phyloP scores from a whole-genome alignment of 2,797 vertebrate genomes.

The Typhlichthys subterraneus region DNA sequence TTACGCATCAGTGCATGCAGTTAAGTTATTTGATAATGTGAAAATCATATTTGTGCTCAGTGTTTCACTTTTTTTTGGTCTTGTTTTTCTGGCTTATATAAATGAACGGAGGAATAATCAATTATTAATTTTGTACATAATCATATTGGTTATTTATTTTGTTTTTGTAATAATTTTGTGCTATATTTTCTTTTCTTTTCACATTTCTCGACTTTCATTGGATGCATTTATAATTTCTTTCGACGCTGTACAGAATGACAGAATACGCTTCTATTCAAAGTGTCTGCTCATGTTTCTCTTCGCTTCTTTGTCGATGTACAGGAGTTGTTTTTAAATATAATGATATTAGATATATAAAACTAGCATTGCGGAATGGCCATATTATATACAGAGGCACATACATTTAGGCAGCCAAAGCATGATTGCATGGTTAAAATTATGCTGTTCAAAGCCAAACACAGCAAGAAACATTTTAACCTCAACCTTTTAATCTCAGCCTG shows the following conservation, averaged over 20 bases:
- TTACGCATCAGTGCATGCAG: slow-evolving; percentile 78
- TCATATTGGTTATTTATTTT: slow-evolving; percentile 66
- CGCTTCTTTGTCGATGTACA: slow-evolving; percentile 74
- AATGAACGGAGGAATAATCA: slow-evolving; percentile 65
- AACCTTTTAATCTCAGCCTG: slow-evolving; percentile 36
- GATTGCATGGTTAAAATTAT: slow-evolving; percentile 80
- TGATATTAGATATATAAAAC: slow-evolving; percentile 61
- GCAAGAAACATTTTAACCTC: slow-evolving; percentile 65
- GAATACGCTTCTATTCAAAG: slow-evolving; percentile 54
- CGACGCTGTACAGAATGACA: slow-evolving; percentile 68
- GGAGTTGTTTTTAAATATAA: slow-evolving; percentile 71
- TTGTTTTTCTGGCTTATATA: slow-evolving; percentile 65
- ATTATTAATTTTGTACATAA: slow-evolving; percentile 72
- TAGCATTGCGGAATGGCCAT: slow-evolving; percentile 73
- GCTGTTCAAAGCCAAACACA: slow-evolving; percentile 67
- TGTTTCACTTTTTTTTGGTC: slow-evolving; percentile 65
- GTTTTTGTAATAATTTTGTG: slow-evolving; percentile 64
- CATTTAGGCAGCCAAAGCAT: slow-evolving; percentile 77
- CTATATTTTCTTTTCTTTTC: slow-evolving; percentile 13
- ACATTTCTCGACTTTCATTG: slow-evolving; percentile 50
- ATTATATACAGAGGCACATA: slow-evolving; percentile 75
- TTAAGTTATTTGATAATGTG: slow-evolving; percentile 81
- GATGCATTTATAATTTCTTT: slow-evolving; percentile 30
- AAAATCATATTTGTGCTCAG: slow-evolving; percentile 78
- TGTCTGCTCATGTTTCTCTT: slow-evolving; percentile 58